Conservation (phyloP, 2,888 invertebrate genomes). For the Stomorhina lunata region DNA sequence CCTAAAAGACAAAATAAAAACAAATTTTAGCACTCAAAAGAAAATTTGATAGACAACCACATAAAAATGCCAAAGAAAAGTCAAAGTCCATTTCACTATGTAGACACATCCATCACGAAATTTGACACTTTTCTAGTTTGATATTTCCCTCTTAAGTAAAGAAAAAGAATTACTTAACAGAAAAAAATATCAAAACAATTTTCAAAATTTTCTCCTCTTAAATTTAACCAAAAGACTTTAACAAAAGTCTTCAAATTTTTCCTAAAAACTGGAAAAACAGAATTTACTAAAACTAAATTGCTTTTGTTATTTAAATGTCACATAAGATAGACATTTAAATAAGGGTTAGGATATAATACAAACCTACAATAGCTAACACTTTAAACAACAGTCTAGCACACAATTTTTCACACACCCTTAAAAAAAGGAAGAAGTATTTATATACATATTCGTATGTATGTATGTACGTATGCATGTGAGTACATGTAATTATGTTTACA, state of each 20-base stretch:
- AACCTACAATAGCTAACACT: not conserved
- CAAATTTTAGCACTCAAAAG: not conserved
- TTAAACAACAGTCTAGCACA: not conserved
- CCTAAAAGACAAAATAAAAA: too few species aligned
- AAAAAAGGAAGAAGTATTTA: not conserved
- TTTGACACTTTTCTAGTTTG: not conserved
- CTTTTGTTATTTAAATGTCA: not conserved
- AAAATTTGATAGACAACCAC: not conserved
- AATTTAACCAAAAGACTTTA: too few species aligned
- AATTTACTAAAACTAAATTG: slow-evolving; percentile 1
- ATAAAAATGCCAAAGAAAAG: not conserved
- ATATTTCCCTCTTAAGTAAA: too few species aligned
- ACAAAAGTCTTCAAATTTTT: not conserved
- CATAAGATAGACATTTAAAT: slow-evolving; percentile 1
- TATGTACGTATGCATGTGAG: too few species aligned
- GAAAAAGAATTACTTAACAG: too few species aligned
- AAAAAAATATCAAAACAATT: too few species aligned
- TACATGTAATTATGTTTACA: too few species aligned
- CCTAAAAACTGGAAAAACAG: not conserved
- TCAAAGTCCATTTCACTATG: not conserved
- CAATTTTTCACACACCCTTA: not conserved
- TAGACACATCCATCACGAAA: not conserved
- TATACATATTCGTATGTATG: not conserved
- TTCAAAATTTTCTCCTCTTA: too few species aligned
- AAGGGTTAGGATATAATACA: not conserved